phyloP scores from a whole-genome alignment of 2,797 vertebrate species.

The Selene dorsalis region DNA sequence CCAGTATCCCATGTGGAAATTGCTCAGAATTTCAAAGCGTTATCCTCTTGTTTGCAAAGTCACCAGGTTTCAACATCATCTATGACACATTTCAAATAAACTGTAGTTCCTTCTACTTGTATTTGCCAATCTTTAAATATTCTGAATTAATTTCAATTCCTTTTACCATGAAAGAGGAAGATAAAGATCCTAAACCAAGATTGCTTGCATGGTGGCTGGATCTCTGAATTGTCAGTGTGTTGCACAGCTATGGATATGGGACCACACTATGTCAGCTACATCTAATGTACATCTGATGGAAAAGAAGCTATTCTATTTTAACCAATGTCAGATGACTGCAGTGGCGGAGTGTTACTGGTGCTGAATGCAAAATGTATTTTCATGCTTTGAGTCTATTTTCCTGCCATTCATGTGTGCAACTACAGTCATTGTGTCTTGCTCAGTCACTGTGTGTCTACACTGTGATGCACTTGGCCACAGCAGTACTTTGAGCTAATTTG shows the following conservation, averaged over 20 bases:
- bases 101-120: constrained; percentile 9
- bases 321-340: background rate
- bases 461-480: background rate
- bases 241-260: background rate
- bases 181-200: background rate
- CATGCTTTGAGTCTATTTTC: too few relatives aligned
- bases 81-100: constrained; percentile 17
- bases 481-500: background rate
- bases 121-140: constrained; percentile 1
- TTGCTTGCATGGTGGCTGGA: background rate
- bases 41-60: background rate
- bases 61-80: constrained; percentile 34
- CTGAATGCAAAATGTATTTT: background rate
- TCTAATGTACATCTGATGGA: background rate
- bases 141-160: constrained; percentile 9
- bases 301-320: background rate
- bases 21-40: background rate
- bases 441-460: background rate
- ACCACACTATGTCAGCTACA: background rate
- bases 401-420: too few relatives aligned
- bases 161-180: constrained; percentile 10
- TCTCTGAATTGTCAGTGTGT: background rate
- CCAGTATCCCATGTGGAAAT: constrained; percentile 33
- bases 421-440: too few relatives aligned
- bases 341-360: background rate